Conservation (phyloP, 2,888 invertebrate genomes). For the Microplitis manilae region DNA sequence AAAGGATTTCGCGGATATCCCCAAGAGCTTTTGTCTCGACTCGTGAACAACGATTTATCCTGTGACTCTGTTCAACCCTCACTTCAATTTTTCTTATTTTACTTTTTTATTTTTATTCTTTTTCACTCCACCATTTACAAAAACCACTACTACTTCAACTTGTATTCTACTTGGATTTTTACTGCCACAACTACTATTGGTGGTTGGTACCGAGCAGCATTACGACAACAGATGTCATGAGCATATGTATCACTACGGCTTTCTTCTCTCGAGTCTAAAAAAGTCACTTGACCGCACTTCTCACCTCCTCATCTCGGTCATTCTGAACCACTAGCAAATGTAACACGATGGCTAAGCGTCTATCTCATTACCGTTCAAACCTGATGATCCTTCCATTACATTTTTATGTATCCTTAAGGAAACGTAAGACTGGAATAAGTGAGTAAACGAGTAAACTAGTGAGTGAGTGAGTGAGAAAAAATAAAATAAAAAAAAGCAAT, state of each 20-base stretch:
- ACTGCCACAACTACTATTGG: no score
- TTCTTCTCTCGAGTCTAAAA: constrained; percentile 17
- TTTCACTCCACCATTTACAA: neutral
- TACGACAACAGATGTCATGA: constrained; percentile 1
- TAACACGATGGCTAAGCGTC: constrained; percentile 32
- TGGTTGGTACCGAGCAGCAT: no score
- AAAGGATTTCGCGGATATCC: constrained; percentile 33
- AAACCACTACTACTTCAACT: neutral
- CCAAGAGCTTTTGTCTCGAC: constrained; percentile 29
- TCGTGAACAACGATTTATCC: constrained; percentile 41
- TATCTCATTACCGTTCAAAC: constrained; percentile 45
- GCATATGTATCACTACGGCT: neutral
- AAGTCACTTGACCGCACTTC: constrained; percentile 37
- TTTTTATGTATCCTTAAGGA: neutral
- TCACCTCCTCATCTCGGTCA: constrained; percentile 8
- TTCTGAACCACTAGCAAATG: constrained; percentile 26
- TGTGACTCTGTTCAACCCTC: constrained; percentile 17
- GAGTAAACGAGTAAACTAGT: constrained; percentile 16
- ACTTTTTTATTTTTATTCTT: neutral
- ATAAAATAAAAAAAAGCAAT: neutral
- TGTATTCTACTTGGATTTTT: no score
- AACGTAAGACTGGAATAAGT: neutral
- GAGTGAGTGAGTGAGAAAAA: constrained; percentile 3
- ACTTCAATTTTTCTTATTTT: neutral
- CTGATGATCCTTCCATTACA: constrained; percentile 46